Evolutionary conservation across 1,140 invertebrate species (phyloP).

Genomic region (Fopius arisanus): DNA sequence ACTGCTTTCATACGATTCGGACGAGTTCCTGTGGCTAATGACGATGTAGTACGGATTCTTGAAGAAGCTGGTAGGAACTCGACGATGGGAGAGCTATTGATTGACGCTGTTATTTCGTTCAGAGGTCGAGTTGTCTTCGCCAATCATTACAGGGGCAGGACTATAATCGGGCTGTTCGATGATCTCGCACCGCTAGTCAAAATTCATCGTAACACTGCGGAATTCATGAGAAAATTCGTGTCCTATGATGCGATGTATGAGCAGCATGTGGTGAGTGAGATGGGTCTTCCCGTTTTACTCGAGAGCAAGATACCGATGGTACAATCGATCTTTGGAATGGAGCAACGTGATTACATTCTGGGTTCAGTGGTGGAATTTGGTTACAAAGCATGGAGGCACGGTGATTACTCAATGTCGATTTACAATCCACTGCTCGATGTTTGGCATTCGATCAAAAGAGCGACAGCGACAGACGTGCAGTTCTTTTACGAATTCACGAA

Average conservation of each 20-base stretch:
- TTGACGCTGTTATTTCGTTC: constrained; percentile 40
- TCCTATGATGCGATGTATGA: constrained; percentile 42
- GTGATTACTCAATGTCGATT: constrained; percentile 49
- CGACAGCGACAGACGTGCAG: constrained; percentile 41
- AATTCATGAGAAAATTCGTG: constrained; percentile 32
- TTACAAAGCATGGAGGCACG: constrained; percentile 42
- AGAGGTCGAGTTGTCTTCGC: constrained; percentile 36
- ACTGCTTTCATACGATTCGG: background rate
- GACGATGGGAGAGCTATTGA: constrained; percentile 21
- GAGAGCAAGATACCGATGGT: constrained; percentile 42
- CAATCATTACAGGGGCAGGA: constrained; percentile 28
- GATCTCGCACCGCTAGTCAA: background rate
- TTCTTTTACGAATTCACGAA: constrained; percentile 43
- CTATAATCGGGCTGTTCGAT: background rate
- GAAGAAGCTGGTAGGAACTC: constrained; percentile 24
- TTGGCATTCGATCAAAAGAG: constrained; percentile 53
- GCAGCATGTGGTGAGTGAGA: constrained; percentile 53
- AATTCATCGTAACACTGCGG: background rate
- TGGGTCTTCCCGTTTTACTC: constrained; percentile 57
- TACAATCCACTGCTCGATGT: constrained; percentile 56
- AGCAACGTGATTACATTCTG: background rate
- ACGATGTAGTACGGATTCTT: background rate
- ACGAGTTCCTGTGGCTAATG: background rate
- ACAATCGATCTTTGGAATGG: constrained; percentile 38
- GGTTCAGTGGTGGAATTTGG: constrained; percentile 35